Evolutionary conservation across 2,888 invertebrate species (phyloP), one percentile per base, ranked within the genome.

Genomic region (Stegana nigrithorax): DNA sequence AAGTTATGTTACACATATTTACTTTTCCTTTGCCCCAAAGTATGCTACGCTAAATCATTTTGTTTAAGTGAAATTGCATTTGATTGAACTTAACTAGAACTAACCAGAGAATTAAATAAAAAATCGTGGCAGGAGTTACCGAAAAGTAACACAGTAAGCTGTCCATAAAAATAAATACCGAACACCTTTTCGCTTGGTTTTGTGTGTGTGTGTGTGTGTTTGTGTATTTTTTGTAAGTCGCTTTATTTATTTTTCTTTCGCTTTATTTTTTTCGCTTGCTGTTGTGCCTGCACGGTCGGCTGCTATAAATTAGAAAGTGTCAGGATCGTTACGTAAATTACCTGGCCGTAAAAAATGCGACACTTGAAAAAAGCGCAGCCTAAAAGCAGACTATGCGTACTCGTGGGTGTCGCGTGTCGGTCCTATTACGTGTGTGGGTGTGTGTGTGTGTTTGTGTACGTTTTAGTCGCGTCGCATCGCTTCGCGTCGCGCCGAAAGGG

Each of bases 281-380:
- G n/a, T n/a, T n/a, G n/a, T n/a, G n/a, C n/a, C n/a, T n/a, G n/a
- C n/a, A n/a, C n/a, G n/a, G 59, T 32, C 70, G 65, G 67, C 62
- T 70, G 67, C 73, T 68, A 77, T 79, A 81, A 82, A 81, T 82
- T 80, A 77, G 71, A 71, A 78, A 80, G 75, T 81, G 80, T 73
- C 81, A 81, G 77, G 72, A 76, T 76, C 72, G 77, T 81, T 73
- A 76, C 72, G 71, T 76, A 82, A 78, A 81, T 81, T 80, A 82
- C 81, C 81, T 82, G 72, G 73, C 69, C 70, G 67, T 74, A 78
- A 76, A 76, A 73, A 59, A 27, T 12, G 21, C 29, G 53, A 32
- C 53, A 42, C 39, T 47, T 26, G 58, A 65, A 66, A 65, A 57
- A 59, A 53, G 53, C 26, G 39, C 27, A 56, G 27, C 45, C 45